Evolutionary conservation across 2,888 invertebrate genomes (phyloP).

Genomic region (Nineta flava): DNA sequence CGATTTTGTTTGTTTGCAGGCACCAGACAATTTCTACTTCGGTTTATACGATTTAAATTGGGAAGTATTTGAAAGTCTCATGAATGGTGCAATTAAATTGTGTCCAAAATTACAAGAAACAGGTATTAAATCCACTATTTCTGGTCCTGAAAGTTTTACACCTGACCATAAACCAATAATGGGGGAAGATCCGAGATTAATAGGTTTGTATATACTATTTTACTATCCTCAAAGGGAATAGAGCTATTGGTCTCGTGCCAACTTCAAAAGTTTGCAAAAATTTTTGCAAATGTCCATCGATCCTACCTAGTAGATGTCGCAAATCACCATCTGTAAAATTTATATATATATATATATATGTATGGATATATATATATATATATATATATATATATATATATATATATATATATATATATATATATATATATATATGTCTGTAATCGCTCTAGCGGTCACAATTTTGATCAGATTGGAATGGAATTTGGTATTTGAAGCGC

Average conservation of each 20-base stretch:
- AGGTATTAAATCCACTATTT: conserved; percentile 74
- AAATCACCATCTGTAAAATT: no score
- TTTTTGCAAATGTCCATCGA: no score
- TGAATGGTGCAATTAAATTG: conserved; percentile 52
- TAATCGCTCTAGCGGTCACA: no score
- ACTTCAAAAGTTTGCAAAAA: no score
- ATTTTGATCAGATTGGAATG: no score
- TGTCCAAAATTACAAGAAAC: conserved; percentile 57
- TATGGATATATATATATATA: not conserved
- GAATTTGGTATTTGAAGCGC: no score
- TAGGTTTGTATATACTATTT: conserved; percentile 27
- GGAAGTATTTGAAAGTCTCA: conserved; percentile 65
- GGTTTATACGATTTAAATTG: conserved; percentile 77
- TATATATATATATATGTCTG: no score
- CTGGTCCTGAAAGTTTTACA: conserved; percentile 85
- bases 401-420: no score
- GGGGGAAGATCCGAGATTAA: conserved; percentile 55
- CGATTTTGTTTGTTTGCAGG: conserved; percentile 24
- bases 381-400: no score
- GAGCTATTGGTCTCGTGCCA: no score
- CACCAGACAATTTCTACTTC: conserved; percentile 64
- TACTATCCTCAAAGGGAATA: conserved; percentile 14
- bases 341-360: not conserved
- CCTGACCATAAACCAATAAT: conserved; percentile 81
- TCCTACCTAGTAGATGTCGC: no score